phyloP scores from a whole-genome alignment of 1,140 invertebrate species.

The Bombus confusus region DNA sequence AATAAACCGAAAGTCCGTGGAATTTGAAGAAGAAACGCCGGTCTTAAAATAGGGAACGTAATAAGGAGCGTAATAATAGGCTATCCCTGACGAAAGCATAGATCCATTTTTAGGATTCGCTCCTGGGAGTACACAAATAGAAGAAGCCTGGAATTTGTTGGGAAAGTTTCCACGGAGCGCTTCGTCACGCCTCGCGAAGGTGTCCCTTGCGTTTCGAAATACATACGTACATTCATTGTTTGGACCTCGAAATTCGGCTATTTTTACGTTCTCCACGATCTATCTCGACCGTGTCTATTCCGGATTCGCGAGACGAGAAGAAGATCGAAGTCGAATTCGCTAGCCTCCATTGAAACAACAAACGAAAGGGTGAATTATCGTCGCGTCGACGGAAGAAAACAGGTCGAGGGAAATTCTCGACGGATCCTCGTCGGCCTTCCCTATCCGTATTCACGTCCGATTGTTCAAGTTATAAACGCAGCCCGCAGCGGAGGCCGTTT shows the following conservation, averaged over 20 bases:
- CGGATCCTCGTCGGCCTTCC: slow-evolving; percentile 10
- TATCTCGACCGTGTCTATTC: not conserved
- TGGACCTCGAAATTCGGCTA: not conserved
- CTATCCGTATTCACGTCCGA: slow-evolving; percentile 38
- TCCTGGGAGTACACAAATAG: slow-evolving; percentile 3
- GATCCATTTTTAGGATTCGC: slow-evolving; percentile 14
- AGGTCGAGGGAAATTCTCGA: slow-evolving; percentile 48
- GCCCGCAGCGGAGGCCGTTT: slow-evolving; percentile 49
- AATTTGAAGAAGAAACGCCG: slow-evolving; percentile 3
- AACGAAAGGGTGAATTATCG: slow-evolving; percentile 50
- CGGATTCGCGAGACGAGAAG: not conserved
- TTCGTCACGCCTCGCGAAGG: not conserved
- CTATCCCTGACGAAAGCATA: slow-evolving; percentile 1
- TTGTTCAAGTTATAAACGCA: slow-evolving; percentile 53
- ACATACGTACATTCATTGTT: not conserved
- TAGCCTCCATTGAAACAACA: slow-evolving; percentile 36
- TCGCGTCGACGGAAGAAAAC: slow-evolving; percentile 51
- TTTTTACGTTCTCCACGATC: not conserved
- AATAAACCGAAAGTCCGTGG: slow-evolving; percentile 9
- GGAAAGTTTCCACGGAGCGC: not conserved
- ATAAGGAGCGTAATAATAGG: slow-evolving; percentile 23
- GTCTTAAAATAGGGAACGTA: slow-evolving; percentile 3
- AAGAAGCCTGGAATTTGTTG: not conserved
- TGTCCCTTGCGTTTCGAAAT: not conserved
- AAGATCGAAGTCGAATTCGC: slow-evolving; percentile 9